Base-by-base conservation (phyloP, 2,888 invertebrate genomes). In the Nineta flava region DNA sequence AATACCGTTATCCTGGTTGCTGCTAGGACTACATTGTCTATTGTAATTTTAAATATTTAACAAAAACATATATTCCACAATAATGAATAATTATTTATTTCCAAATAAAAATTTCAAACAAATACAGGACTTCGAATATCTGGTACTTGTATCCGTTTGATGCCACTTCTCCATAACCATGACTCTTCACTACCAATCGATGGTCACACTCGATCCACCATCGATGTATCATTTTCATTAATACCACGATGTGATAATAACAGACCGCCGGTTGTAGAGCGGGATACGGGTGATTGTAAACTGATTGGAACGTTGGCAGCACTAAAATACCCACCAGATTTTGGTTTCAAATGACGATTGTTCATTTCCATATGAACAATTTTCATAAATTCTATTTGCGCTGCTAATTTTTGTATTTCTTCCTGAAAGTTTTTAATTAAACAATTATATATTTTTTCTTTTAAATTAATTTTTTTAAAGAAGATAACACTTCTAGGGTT, bases 301-400 rank as follows among this genome's bases (percentile, higher is more conserved):
- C 46, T 50, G 12, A 38, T 47, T 49, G 75, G 72, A 13, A 65
- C 62, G 53, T 73, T 71, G 41, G 73, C 64, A 47, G 76, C 72
- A 48, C 79, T 83, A 67, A 88, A 88, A 67, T 87, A 87, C 2
- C 87, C 82, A 16, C 87, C 87, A 1, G 81, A 78, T 57, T 86
- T 83, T 53, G 87, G 87, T 59, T 87, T 84, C 57, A 92, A 69
- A 65, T 91, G 91, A 6, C 90, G 75, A 66, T 92, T 92, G 71
- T 91, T 87, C 74, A 87, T 81, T 68, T 90, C 87, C 91, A 92
- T 91, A 61, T 90, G 87, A 16, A 91, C 88, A 65, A 90, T 90
- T 71, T 88, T 88, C 87, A 91, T 88, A 67, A 87, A 87, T 66
- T 92, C 91, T 57, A 92, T 90, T 67, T 91, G 90, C 19, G 87